A percentile compares a stretch with the other conserved stretches of the same genome.
Evolutionary conservation across 2,113 vertebrate species (phyloP).

Genomic region (Tychaedon coryphoeus): DNA sequence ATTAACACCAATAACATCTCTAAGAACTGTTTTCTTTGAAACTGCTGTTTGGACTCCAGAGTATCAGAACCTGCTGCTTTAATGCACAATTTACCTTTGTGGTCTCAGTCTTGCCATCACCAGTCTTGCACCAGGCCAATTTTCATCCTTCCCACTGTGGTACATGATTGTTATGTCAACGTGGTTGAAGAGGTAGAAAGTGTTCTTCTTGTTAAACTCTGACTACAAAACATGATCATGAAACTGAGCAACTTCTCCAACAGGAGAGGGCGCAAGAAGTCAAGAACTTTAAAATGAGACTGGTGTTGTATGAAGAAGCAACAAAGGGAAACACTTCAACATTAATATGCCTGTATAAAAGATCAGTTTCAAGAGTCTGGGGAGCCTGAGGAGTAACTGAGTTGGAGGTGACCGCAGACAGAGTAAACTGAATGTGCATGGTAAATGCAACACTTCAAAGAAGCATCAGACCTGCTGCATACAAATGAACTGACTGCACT

Average conservation of each 20-base stretch:
- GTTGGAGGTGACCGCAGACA: not conserved
- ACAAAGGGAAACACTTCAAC: not conserved
- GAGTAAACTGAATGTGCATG: not conserved
- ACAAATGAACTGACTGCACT: not conserved
- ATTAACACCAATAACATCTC: not conserved
- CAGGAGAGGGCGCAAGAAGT: constrained; percentile 23
- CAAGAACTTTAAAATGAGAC: not conserved
- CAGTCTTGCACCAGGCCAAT: constrained; percentile 78
- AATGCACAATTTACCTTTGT: constrained; percentile 77
- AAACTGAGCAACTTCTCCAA: constrained; percentile 23
- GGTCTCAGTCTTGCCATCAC: constrained; percentile 85
- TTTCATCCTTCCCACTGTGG: constrained; percentile 77
- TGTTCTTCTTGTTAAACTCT: constrained; percentile 88
- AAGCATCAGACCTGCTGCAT: not conserved
- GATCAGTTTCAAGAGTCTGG: not conserved
- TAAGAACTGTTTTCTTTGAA: not conserved
- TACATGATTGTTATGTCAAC: constrained; percentile 88
- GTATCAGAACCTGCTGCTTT: not conserved
- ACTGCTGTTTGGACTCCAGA: not conserved
- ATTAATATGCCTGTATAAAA: not conserved
- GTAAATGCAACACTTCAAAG: not conserved
- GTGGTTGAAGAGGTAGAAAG: constrained; percentile 90
- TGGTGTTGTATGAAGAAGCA: not conserved
- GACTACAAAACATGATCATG: constrained; percentile 67
- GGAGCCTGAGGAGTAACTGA: not conserved